These are phyloP conservation scores for Picathartes gymnocephalus DNA, from an alignment of 2,113 vertebrate genomes.

Conservation along the genomic window DNA sequence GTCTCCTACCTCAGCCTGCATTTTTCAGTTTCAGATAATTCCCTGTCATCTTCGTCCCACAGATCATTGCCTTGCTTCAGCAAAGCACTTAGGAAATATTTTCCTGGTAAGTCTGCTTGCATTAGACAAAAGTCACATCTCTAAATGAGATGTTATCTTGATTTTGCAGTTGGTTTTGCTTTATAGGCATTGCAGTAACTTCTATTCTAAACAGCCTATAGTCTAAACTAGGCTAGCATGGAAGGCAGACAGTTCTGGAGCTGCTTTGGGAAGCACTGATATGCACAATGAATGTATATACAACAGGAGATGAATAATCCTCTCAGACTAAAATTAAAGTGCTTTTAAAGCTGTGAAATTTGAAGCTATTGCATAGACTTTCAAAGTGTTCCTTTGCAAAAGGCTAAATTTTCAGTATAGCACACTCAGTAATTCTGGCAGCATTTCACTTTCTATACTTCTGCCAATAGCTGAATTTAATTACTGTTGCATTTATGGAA, in stretches of 20 bases:
- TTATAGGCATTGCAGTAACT: not conserved
- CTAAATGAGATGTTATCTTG: not conserved
- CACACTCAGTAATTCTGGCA: not conserved
- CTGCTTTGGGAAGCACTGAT: not conserved
- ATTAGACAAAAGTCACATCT: not conserved
- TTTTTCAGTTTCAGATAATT: conserved; percentile 28
- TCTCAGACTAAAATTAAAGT: not conserved
- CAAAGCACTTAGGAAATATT: not conserved
- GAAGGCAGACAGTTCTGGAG: not conserved
- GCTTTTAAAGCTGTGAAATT: not conserved
- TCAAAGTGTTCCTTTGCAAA: not conserved
- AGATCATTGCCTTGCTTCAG: conserved; percentile 2
- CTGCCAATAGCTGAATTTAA: conserved; percentile 49
- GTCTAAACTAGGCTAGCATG: not conserved
- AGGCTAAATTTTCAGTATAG: not conserved
- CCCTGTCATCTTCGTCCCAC: conserved; percentile 37
- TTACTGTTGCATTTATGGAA: conserved; percentile 51
- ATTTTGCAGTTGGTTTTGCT: not conserved
- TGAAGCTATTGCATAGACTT: not conserved
- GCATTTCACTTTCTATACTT: not conserved
- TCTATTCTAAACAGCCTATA: not conserved
- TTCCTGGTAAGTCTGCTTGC: not conserved
- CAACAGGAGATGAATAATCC: not conserved
- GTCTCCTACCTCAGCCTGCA: not conserved
- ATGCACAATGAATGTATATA: not conserved